Percentiles rank a stretch among this genome's conserved stretches.
Evolutionary conservation across 2,797 vertebrate genomes (phyloP).

Genomic region (Enteromius trimaculatus): DNA sequence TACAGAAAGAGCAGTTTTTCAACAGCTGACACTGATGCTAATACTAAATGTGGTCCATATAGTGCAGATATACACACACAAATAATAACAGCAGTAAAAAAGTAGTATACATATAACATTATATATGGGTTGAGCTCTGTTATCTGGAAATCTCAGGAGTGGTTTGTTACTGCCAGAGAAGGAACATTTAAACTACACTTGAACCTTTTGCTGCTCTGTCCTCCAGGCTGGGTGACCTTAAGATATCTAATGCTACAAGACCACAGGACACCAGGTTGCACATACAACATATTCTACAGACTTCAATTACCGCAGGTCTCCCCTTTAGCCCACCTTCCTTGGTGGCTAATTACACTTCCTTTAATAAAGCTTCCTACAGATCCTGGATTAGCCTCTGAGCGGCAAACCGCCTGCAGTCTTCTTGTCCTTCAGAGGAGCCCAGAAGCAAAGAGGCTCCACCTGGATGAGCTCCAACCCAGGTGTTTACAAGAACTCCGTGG

Average conservation of each 20-base stretch:
- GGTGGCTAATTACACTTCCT: conserved; percentile 81
- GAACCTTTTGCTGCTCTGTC: conserved; percentile 66
- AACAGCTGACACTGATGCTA: neutral
- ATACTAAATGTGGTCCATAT: neutral
- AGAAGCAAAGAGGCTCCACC: conserved; percentile 14
- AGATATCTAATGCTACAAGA: conserved; percentile 72
- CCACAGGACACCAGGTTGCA: conserved; percentile 69
- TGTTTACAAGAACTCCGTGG: conserved; percentile 16
- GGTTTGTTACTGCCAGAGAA: conserved; percentile 63
- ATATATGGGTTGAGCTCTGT: neutral
- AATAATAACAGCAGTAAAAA: neutral
- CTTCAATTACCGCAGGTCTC: conserved; percentile 81
- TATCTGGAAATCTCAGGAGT: conserved; percentile 2
- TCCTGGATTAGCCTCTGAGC: conserved; percentile 76
- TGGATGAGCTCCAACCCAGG: neutral
- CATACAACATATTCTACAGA: conserved; percentile 73
- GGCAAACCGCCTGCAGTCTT: conserved; percentile 73
- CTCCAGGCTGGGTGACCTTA: conserved; percentile 76
- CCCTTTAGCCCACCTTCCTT: conserved; percentile 73
- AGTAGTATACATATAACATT: neutral
- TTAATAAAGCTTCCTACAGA: conserved; percentile 78
- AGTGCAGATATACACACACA: neutral
- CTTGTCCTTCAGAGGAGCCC: conserved; percentile 74
- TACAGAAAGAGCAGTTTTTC: conserved; percentile 52
- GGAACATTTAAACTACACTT: conserved; percentile 78